Conservation (phyloP, 2,797 vertebrate species). For the Lemur catta region DNA sequence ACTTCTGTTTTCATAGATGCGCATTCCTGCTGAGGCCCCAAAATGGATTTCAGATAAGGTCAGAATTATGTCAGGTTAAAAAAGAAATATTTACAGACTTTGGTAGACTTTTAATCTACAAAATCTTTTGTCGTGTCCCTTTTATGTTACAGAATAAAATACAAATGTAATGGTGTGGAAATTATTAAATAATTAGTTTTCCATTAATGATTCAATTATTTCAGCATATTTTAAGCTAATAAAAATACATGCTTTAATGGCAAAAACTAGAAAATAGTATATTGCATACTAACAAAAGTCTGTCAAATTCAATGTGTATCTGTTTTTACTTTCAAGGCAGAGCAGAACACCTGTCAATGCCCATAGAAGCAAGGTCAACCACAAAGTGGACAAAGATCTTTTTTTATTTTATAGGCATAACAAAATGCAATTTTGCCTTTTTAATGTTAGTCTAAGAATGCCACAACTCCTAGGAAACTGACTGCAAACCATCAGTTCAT, state of each 20-base stretch:
- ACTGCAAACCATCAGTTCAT: slow-evolving; percentile 52
- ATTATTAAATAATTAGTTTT: neutral
- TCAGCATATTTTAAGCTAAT: neutral
- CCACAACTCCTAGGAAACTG: slow-evolving; percentile 39
- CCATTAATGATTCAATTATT: neutral
- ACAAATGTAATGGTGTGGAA: neutral
- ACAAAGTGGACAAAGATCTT: slow-evolving; percentile 40
- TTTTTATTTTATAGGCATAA: slow-evolving; percentile 39
- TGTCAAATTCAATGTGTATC: neutral
- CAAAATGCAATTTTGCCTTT: slow-evolving; percentile 58
- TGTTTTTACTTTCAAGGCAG: neutral
- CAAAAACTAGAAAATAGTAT: neutral
- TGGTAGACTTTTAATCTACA: neutral
- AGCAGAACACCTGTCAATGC: slow-evolving; percentile 1
- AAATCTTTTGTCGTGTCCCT: neutral
- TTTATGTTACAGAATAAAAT: slow-evolving; percentile 4
- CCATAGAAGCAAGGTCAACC: slow-evolving; percentile 51
- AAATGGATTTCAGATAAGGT: slow-evolving; percentile 55
- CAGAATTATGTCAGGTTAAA: slow-evolving; percentile 31
- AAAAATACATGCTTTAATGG: neutral
- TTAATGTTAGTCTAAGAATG: slow-evolving; percentile 51
- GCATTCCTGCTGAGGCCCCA: neutral
- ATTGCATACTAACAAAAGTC: neutral
- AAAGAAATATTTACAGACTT: slow-evolving; percentile 23
- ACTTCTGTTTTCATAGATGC: neutral